Evolutionary conservation across 2,888 invertebrate species (phyloP), one percentile per base, ranked within the genome.

Genomic region (Rotaria macrura): DNA sequence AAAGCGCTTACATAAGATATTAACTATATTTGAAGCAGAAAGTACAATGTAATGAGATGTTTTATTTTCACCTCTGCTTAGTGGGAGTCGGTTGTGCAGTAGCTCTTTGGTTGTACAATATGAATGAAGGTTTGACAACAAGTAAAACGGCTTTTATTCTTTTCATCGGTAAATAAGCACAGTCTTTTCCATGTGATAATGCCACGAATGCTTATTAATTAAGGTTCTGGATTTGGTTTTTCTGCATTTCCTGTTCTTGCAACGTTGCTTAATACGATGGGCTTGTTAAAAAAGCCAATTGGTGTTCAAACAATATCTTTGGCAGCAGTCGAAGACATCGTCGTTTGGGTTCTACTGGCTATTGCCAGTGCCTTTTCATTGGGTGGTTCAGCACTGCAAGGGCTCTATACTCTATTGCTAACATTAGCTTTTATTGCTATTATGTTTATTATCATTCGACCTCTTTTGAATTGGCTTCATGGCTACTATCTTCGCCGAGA

Each of bases 321-420:
- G 43, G 74, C 74, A 25, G 74, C 74, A 25, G 74, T 74, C 10
- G 74, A 74, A 74, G 74, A 74, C 43, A 74, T 74, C 25, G 74
- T 43, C 6, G 74, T 74, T 4, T 74, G 74, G 74, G 43, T 74
- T 14, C 40, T 74, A 5, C 20, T 74, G 43, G 74, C 74, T 40
- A 43, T 74, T 23, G 74, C 74, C 14, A 74, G 74, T 43, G 74
- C 74, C 25, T 74, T 74, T 40, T 40, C 40, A 25, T 40, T 20
- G 3, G 74, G 74, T 40, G 74, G 74, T 74, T 40, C 40, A 25
- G 74, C 74, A 74, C 5, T 74, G 23, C 74, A 74, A 74, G 74
- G 74, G 40, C 74, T 74, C 25, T 74, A 74, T 7, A 74, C 74
- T 6, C 14, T 74, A 40, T 40, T 74, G 12, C 5, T 74, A 12